phyloP scores from a whole-genome alignment of 2,888 invertebrate species.

The Leucoma salicis region DNA sequence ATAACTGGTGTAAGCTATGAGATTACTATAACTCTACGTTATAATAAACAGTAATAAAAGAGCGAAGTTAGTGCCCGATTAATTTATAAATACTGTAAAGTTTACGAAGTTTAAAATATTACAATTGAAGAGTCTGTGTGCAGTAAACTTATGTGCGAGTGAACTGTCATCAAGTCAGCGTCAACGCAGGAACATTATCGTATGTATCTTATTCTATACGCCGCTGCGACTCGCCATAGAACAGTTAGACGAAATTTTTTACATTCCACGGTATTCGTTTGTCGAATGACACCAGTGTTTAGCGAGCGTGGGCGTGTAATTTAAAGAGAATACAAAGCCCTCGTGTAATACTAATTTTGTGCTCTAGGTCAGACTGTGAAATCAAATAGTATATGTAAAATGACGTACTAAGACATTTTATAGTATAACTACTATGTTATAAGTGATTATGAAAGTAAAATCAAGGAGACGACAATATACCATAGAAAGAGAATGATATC shows the following conservation, averaged over 20 bases:
- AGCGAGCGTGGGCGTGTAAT: constrained; percentile 45
- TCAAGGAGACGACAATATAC: too few species aligned
- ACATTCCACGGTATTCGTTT: constrained; percentile 59
- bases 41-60: too few species aligned
- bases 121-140: too few species aligned
- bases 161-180: constrained; percentile 36
- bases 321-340: constrained; percentile 20
- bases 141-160: constrained; percentile 28
- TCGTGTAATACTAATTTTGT: constrained; percentile 14
- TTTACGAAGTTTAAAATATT: too few species aligned
- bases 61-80: too few species aligned
- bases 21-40: too few species aligned
- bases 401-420: too few species aligned
- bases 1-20: too few species aligned
- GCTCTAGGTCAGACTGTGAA: constrained; percentile 9
- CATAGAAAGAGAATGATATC: too few species aligned
- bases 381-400: constrained; percentile 11
- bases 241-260: constrained; percentile 69
- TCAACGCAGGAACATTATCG: constrained; percentile 37
- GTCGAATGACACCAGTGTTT: constrained; percentile 39
- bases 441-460: too few species aligned
- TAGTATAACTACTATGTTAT: too few species aligned
- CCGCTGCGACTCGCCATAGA: constrained; percentile 34
- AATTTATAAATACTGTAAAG: too few species aligned
- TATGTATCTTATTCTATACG: constrained; percentile 43